Evolutionary conservation across 2,113 vertebrate genomes (phyloP).

Genomic region (Elephas maximus): DNA sequence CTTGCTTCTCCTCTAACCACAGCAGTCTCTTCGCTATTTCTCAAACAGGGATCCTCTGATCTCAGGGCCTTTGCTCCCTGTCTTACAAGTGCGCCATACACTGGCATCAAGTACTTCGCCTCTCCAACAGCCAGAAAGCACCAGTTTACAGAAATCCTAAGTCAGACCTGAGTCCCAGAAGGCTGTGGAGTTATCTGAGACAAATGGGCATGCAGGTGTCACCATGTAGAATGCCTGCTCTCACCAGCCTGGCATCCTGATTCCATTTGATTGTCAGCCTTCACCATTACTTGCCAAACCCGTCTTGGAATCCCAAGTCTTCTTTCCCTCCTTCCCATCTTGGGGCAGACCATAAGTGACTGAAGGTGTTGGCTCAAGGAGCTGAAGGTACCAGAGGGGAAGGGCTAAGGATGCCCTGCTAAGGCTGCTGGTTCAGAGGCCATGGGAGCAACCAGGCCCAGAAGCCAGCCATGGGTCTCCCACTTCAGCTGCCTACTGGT

Average conservation of each 20-base stretch:
- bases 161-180: neutral
- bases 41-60: too few species aligned
- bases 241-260: accelerated
- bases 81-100: too few species aligned
- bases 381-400: neutral
- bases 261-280: neutral
- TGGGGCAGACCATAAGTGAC: neutral
- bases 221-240: neutral
- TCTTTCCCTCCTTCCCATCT: neutral
- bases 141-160: neutral
- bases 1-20: too few species aligned
- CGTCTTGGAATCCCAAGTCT: neutral
- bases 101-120: neutral
- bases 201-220: neutral
- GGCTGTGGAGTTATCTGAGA: neutral
- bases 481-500: neutral
- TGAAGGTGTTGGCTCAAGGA: neutral
- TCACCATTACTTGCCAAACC: neutral
- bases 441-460: neutral
- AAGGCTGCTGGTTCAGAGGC: accelerated
- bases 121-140: neutral
- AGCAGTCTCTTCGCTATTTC: too few species aligned
- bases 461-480: neutral
- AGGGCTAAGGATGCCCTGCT: neutral
- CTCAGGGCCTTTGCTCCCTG: too few species aligned